phyloP scores from a whole-genome alignment of 2,113 vertebrate species.

The Mormyrus lacerda region DNA sequence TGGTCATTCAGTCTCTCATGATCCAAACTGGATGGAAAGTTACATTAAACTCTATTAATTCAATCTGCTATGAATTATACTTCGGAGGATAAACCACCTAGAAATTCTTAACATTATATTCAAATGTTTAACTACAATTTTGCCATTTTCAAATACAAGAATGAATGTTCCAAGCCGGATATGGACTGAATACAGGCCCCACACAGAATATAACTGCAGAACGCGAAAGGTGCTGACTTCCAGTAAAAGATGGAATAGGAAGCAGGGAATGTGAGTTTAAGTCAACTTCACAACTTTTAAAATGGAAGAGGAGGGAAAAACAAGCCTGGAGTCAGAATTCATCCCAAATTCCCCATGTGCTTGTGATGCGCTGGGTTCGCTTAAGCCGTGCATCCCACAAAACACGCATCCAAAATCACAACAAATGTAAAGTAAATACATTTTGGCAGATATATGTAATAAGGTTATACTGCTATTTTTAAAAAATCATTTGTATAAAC shows the following conservation, averaged over 20 bases:
- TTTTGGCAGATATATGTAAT: too few species aligned
- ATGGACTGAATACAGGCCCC: not conserved
- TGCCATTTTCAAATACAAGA: not conserved
- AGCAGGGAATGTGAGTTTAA: not conserved
- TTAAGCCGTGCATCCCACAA: too few species aligned
- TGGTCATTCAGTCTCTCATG: not conserved
- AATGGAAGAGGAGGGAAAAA: not conserved
- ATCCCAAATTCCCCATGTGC: too few species aligned
- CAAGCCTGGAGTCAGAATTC: too few species aligned
- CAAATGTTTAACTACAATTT: not conserved
- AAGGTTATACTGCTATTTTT: too few species aligned
- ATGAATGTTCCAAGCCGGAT: not conserved
- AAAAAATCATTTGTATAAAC: too few species aligned
- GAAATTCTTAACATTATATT: not conserved
- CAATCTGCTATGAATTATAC: not conserved
- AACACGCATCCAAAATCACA: too few species aligned
- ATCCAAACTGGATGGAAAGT: not conserved
- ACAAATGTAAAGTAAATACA: too few species aligned
- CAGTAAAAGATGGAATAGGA: not conserved
- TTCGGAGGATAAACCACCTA: not conserved
- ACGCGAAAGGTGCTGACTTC: not conserved
- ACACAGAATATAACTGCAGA: not conserved
- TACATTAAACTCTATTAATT: not conserved
- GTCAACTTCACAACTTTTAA: not conserved
- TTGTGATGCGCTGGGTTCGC: too few species aligned